Base-by-base conservation (phyloP, 1,140 invertebrate species). In the Stratiolaelaps scimitus region DNA sequence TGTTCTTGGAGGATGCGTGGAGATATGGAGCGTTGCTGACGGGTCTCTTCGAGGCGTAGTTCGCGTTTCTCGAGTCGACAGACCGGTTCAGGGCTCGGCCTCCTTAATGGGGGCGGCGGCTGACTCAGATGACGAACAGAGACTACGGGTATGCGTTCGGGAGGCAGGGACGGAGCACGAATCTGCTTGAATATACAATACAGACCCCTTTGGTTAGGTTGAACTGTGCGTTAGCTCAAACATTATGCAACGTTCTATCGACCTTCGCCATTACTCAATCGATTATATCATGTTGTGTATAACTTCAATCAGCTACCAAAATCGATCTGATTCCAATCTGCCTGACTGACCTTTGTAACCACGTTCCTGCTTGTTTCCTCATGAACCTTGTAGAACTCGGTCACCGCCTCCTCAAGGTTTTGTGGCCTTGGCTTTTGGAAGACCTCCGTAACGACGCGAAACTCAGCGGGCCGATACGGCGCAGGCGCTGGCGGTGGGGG, bases 381-480 rank as follows among this genome's bases (percentile, higher is more conserved):
- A 26, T 60, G 10, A 26, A 20, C 53, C 17, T 26, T 60, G 53
- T 60, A 60, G 53, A 60, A 60, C 23, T 60, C 23, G 23, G n/a
- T 19, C 1, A 60, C 4, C 15, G 15, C 53, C 10, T 60, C 53
- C 23, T 60, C 53, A 15, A 60, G 34, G 26, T 60, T 10, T 15
- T 15, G 23, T 6, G 53, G 53, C 53, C 34, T 60, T 15, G 53
- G 15, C 26, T n/a, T 15, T 60, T 60, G 26, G 15, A 60, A 26
- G 23, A 60, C 34, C 13, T 26, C 26, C 15, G 53, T 60, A 13
- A 60, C 20, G 26, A 60, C 34, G 17, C 26, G 26, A 34, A 26
- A 60, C 23, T 60, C 53, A 23, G 34, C 34, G 4, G 34, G 34
- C 10, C 34, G 34, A 40, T 40, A 10, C 34, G 34, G 34, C 34